Percentiles rank a stretch among this genome's conserved stretches.
Evolutionary conservation across 2,113 vertebrate species (phyloP).

Genomic region (Xiphias gladius): DNA sequence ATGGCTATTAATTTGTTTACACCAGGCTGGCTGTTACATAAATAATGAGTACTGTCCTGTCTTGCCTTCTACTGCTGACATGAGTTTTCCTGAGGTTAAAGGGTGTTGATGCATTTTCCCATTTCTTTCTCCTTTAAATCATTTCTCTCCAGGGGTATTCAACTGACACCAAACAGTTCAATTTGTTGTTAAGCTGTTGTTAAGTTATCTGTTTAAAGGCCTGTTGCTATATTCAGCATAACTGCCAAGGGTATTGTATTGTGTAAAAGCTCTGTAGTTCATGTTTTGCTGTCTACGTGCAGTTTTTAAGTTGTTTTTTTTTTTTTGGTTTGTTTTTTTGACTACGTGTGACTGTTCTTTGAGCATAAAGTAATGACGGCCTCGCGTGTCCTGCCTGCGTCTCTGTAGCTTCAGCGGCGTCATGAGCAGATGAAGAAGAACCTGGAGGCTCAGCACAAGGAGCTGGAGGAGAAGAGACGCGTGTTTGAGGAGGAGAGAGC

Average conservation of each 20-base stretch:
- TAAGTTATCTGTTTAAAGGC: no score
- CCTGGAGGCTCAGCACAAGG: constrained; percentile 98
- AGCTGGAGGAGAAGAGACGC: constrained; percentile 95
- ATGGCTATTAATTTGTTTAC: background rate
- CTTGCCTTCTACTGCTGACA: background rate
- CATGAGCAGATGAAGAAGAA: constrained; percentile 99
- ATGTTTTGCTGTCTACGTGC: no score
- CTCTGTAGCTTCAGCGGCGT: constrained; percentile 92
- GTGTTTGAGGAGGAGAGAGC: constrained; percentile 95
- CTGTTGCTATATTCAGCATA: no score
- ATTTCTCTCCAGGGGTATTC: no score
- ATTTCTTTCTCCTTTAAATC: no score
- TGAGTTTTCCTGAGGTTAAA: no score
- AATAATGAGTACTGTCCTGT: background rate
- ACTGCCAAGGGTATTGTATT: no score
- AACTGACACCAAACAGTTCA: no score
- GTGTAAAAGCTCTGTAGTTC: no score
- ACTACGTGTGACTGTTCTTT: background rate
- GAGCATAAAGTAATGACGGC: background rate
- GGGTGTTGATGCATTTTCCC: no score
- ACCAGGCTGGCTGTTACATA: background rate
- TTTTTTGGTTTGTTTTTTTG: background rate
- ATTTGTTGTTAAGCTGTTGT: no score
- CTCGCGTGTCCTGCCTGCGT: background rate
- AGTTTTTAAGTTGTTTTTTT: no score